Evolutionary conservation across 2,888 invertebrate genomes (phyloP).

Genomic region (Xestobium rufovillosum): DNA sequence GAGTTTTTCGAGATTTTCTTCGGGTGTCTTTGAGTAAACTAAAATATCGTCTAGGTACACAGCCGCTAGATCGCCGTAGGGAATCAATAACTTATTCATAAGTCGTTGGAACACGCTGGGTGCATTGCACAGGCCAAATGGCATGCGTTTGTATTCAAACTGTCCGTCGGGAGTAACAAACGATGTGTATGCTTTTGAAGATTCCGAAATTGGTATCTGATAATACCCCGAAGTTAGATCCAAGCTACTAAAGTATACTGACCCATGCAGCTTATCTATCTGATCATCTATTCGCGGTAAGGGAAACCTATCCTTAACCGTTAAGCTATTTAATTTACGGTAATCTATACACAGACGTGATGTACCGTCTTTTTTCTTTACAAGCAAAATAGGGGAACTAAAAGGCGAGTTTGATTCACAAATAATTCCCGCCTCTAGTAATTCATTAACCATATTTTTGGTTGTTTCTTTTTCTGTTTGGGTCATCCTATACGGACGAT

Average conservation of each 20-base stretch:
- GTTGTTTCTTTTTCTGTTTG: slow-evolving; percentile 21
- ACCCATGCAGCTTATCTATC: slow-evolving; percentile 23
- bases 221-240: slow-evolving; percentile 29
- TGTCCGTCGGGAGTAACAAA: slow-evolving; percentile 30
- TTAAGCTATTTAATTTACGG: slow-evolving; percentile 28
- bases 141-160: slow-evolving; percentile 29
- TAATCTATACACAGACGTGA: slow-evolving; percentile 28
- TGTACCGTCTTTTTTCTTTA: slow-evolving; percentile 26
- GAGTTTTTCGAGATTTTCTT: slow-evolving; percentile 1
- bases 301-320: slow-evolving; percentile 29
- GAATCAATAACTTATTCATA: slow-evolving; percentile 18
- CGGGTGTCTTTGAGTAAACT: background rate
- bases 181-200: slow-evolving; percentile 27
- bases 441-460: slow-evolving; percentile 19
- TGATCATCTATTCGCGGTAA: slow-evolving; percentile 30
- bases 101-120: slow-evolving; percentile 30
- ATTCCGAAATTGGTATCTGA: slow-evolving; percentile 27
- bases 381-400: slow-evolving; percentile 22
- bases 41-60: slow-evolving; percentile 16
- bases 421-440: slow-evolving; percentile 19
- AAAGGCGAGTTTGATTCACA: slow-evolving; percentile 25
- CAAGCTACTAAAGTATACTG: slow-evolving; percentile 26
- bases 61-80: background rate
- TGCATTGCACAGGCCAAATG: slow-evolving; percentile 33
- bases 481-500: slow-evolving; percentile 26